Base-by-base conservation (phyloP, 2,888 invertebrate species). In the Crossocerus cetratus region DNA sequence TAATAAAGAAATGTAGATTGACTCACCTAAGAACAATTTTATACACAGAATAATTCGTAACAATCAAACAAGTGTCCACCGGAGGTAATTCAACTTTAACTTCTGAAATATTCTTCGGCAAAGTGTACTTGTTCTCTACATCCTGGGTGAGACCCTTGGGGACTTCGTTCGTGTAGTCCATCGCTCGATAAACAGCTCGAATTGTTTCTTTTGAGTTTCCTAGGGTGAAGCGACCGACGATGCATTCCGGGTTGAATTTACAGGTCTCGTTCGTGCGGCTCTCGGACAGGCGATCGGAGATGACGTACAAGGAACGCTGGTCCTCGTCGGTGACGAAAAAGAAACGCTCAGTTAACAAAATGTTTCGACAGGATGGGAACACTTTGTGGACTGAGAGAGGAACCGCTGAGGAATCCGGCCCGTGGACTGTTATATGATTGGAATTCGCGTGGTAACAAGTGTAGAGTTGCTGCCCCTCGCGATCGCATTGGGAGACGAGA, bases 321-420 rank as follows among this genome's bases (percentile, higher is more conserved):
- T 91, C 91, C 44, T 88, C 84, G 84, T 93, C 92, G 57, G 93
- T 91, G 57, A 93, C 91, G 86, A 94, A 95, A 83, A 95, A 93
- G 75, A 95, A 91, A 83, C 93, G 92, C 85, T 94, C 94, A 32
- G 95, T 94, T 62, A 95, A 91, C 72, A 95, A 89, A 82, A 95
- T 91, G 77, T 93, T 92, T 81, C 92, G 91, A 83, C 93, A 93
- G 66, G 92, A 92, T 49, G 92, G 91, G 54, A 94, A 93, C 81
- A 96, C 91, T 90, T 94, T 94, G 87, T 95, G 94, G 59, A 94
- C 92, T 88, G 93, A 94, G 69, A 94, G 89, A 13, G 95, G 94
- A 72, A 93, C 93, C 68, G 93, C 91, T 82, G 93, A 94, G 60
- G 94, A 91, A 86, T 94, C 93, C 77, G 93, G 93, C 82, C 93